These are phyloP conservation scores for Psilopsiagon aymara DNA, from an alignment of 2,113 vertebrate species.

Conservation along the genomic window DNA sequence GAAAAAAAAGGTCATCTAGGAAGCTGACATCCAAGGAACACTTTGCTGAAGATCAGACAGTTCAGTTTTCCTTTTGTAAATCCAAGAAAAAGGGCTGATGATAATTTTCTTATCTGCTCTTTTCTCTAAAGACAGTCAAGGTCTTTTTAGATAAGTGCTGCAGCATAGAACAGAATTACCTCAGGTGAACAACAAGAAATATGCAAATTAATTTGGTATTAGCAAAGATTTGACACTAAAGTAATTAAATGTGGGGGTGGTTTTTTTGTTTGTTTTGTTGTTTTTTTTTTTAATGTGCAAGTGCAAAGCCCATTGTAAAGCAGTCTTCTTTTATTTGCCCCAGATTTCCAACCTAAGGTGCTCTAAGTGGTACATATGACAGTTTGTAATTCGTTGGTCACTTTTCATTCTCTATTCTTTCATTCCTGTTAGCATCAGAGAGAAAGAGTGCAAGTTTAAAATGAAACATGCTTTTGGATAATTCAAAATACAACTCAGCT, in stretches of 20 bases:
- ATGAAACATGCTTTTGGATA: background rate
- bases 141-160: slow-evolving; percentile 2
- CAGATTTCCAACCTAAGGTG: background rate
- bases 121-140: slow-evolving; percentile 12
- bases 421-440: background rate
- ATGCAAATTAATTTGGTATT: background rate
- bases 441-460: background rate
- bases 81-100: background rate
- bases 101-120: background rate
- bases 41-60: background rate
- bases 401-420: background rate
- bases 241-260: background rate
- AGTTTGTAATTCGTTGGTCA: background rate
- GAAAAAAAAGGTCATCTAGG: background rate
- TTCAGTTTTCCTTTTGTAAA: background rate
- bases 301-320: background rate
- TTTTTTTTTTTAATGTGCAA: background rate
- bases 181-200: slow-evolving; percentile 6
- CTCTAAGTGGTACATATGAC: background rate
- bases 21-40: background rate
- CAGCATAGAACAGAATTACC: background rate
- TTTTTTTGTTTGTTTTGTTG: background rate
- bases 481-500: background rate
- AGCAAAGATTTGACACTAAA: background rate
- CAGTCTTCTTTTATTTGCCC: background rate